These are phyloP conservation scores for Parnassius mnemosyne DNA, from an alignment of 2,888 invertebrate species.

Conservation along the genomic window DNA sequence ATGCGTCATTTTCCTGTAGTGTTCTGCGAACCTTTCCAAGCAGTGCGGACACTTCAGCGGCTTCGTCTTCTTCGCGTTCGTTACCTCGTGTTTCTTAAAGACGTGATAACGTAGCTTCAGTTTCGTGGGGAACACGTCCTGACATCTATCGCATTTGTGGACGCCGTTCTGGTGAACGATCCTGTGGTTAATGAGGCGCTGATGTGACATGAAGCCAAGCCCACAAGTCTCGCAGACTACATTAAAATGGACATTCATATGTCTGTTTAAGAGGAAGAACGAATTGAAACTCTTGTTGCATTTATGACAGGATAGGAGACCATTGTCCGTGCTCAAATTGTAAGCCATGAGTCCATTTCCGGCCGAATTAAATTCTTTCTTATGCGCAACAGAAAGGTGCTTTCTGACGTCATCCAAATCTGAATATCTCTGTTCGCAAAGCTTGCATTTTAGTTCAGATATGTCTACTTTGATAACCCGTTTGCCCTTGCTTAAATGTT, in stretches of 20 bases:
- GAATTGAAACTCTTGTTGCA: conserved; percentile 67
- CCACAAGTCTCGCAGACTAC: conserved; percentile 74
- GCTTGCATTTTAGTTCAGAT: conserved; percentile 60
- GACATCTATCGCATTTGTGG: conserved; percentile 65
- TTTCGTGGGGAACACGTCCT: conserved; percentile 63
- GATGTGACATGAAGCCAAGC: conserved; percentile 69
- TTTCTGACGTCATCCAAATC: conserved; percentile 63
- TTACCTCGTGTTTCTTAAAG: conserved; percentile 63
- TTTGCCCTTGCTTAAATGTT: conserved; percentile 66
- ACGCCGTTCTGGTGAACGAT: conserved; percentile 66
- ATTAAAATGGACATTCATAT: conserved; percentile 72
- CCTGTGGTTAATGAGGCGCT: conserved; percentile 63
- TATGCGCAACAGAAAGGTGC: conserved; percentile 55
- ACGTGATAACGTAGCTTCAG: conserved; percentile 65
- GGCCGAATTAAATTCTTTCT: conserved; percentile 67
- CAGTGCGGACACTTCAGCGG: conserved; percentile 72
- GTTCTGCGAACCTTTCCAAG: conserved; percentile 67
- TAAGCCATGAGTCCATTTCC: conserved; percentile 72
- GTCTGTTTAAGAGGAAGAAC: conserved; percentile 65
- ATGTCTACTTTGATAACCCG: conserved; percentile 72
- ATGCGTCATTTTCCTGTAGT: conserved; percentile 71
- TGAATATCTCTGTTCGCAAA: conserved; percentile 63
- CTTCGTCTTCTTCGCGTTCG: conserved; percentile 59
- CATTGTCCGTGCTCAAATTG: conserved; percentile 52
- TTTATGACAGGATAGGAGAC: conserved; percentile 60